Conservation (phyloP, 2,797 vertebrate genomes). For the Notamacropus eugenii region DNA sequence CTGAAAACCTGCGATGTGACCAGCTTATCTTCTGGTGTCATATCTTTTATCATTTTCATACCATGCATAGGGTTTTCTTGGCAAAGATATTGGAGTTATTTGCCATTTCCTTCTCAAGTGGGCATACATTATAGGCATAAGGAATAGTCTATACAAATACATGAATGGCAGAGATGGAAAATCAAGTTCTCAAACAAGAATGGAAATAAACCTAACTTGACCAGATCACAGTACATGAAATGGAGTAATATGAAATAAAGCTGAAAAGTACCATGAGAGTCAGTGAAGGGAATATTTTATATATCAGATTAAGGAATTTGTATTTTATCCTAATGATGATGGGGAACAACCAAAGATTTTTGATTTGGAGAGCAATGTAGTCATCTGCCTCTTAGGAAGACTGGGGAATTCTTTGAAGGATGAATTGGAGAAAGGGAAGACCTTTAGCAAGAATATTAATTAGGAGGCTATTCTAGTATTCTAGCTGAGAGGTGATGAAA, state of each 20-base stretch:
- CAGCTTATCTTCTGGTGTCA: background rate
- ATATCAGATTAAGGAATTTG: background rate
- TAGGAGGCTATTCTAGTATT: background rate
- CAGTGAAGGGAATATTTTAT: background rate
- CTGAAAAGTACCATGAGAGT: background rate
- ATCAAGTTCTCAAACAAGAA: background rate
- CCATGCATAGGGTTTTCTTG: background rate
- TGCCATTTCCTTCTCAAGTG: background rate
- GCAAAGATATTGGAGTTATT: background rate
- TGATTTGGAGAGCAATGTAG: background rate
- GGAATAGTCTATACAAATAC: background rate
- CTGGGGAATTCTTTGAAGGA: background rate
- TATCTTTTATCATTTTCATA: background rate
- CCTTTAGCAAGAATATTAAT: background rate
- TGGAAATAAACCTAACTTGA: background rate
- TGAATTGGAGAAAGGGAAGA: background rate
- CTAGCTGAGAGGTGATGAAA: background rate
- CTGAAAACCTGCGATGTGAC: background rate
- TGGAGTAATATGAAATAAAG: background rate
- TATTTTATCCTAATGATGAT: background rate
- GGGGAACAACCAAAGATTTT: background rate
- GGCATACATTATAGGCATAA: background rate
- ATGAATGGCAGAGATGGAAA: background rate
- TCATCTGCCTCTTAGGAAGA: background rate
- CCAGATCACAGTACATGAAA: background rate